phyloP scores from a whole-genome alignment of 2,888 invertebrate genomes.

The Metalampra italica region DNA sequence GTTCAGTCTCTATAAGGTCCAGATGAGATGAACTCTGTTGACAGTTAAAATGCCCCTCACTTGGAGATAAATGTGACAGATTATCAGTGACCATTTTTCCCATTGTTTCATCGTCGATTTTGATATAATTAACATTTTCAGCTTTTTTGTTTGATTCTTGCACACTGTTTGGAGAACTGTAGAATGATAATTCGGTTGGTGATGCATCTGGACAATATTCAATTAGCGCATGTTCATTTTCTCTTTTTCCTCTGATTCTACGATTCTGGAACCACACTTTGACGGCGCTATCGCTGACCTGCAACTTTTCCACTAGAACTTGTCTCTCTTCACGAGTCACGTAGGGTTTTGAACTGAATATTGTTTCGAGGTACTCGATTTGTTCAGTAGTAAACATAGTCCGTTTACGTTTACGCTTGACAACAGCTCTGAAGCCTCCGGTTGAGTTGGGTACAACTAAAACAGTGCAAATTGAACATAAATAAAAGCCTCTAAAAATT shows the following conservation, averaged over 20 bases:
- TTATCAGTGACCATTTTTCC: background rate
- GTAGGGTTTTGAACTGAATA: constrained; percentile 82
- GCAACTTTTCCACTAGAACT: constrained; percentile 79
- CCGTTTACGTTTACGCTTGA: constrained; percentile 79
- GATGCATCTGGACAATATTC: background rate
- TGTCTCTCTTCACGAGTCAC: constrained; percentile 83
- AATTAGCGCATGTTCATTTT: constrained; percentile 23
- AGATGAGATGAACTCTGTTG: constrained; percentile 18
- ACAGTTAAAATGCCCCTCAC: background rate
- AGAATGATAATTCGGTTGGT: constrained; percentile 4
- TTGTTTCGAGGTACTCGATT: constrained; percentile 83
- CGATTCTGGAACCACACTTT: constrained; percentile 91
- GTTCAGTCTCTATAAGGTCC: constrained; percentile 38
- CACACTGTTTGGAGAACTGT: background rate
- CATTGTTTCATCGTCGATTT: too few relatives aligned
- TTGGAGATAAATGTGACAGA: too few relatives aligned
- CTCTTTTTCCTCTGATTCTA: constrained; percentile 82
- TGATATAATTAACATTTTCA: background rate
- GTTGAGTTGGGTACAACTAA: constrained; percentile 24
- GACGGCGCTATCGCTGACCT: constrained; percentile 83
- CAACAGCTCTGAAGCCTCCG: constrained; percentile 25
- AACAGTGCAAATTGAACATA: constrained; percentile 5
- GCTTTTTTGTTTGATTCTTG: background rate
- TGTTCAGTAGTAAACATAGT: constrained; percentile 87
- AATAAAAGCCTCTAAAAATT: background rate